Percentiles rank a stretch among this genome's conserved stretches.
Conservation (phyloP, 2,113 vertebrate species). For the Phalacrocorax pelagicus region DNA sequence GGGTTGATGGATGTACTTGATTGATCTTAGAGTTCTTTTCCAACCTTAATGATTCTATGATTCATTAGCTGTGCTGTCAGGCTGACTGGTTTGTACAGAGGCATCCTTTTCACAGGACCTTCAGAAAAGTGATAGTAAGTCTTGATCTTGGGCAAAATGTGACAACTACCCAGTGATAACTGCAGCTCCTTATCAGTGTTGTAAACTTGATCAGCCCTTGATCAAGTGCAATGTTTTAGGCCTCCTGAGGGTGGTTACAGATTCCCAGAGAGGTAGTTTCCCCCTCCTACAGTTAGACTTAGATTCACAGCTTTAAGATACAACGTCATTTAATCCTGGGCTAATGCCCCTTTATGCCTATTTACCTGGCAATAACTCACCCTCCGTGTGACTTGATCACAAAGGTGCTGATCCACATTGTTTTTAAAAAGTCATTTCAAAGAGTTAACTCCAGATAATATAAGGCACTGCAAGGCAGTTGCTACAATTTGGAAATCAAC, state of each 20-base stretch:
- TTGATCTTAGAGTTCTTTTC: no score
- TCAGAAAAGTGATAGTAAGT: neutral
- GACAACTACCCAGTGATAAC: neutral
- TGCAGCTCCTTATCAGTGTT: neutral
- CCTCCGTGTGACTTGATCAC: neutral
- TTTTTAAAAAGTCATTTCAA: neutral
- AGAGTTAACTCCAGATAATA: neutral
- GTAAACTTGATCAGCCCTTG: neutral
- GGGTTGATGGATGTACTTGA: no score
- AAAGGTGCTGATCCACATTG: accelerated
- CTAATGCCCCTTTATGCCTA: neutral
- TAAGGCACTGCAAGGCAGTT: neutral
- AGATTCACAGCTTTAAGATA: neutral
- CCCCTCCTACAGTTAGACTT: neutral
- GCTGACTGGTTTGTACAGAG: neutral
- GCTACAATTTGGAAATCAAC: neutral
- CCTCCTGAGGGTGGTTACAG: neutral
- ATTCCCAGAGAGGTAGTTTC: neutral
- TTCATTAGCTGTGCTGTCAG: neutral
- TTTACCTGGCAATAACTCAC: neutral
- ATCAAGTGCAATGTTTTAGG: neutral
- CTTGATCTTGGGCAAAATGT: neutral
- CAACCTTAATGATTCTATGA: no score
- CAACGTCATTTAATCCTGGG: neutral
- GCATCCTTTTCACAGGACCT: neutral